phyloP scores from a whole-genome alignment of 1,140 invertebrate species.

The Ceratina australensis region DNA sequence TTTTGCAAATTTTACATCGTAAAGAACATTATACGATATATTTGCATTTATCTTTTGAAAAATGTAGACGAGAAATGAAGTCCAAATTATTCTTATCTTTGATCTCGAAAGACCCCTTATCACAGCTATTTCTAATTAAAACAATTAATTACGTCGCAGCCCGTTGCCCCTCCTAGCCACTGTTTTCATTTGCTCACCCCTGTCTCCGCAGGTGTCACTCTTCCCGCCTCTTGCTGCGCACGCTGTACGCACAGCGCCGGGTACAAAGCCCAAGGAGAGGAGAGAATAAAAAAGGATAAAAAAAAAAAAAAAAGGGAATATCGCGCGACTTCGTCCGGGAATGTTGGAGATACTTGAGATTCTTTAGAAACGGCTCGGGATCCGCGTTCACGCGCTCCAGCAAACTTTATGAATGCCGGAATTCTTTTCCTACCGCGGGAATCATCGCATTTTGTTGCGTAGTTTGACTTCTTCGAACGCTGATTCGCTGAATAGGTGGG shows the following conservation, averaged over 20 bases:
- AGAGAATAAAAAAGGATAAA: too few species aligned
- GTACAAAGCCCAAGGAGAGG: background rate
- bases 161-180: background rate
- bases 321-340: background rate
- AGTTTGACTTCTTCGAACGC: slow-evolving; percentile 14
- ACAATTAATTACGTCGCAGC: slow-evolving; percentile 47
- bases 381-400: slow-evolving; percentile 38
- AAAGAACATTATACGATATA: background rate
- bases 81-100: slow-evolving; percentile 22
- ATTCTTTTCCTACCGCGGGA: slow-evolving; percentile 38
- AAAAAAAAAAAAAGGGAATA: slow-evolving; percentile 1
- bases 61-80: background rate
- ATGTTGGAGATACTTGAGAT: slow-evolving; percentile 41
- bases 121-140: slow-evolving; percentile 39
- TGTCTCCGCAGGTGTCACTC: background rate
- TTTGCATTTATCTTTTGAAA: too few species aligned
- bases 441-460: slow-evolving; percentile 9
- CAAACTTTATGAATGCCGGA: slow-evolving; percentile 40
- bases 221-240: too few species aligned
- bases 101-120: background rate
- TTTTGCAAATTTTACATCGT: too few species aligned
- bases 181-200: slow-evolving; percentile 24
- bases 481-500: slow-evolving; percentile 1
- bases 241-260: background rate
- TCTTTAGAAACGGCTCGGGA: slow-evolving; percentile 20